These are phyloP conservation scores for Netelia melanura DNA, from an alignment of 2,888 invertebrate species.

Conservation along the genomic window DNA sequence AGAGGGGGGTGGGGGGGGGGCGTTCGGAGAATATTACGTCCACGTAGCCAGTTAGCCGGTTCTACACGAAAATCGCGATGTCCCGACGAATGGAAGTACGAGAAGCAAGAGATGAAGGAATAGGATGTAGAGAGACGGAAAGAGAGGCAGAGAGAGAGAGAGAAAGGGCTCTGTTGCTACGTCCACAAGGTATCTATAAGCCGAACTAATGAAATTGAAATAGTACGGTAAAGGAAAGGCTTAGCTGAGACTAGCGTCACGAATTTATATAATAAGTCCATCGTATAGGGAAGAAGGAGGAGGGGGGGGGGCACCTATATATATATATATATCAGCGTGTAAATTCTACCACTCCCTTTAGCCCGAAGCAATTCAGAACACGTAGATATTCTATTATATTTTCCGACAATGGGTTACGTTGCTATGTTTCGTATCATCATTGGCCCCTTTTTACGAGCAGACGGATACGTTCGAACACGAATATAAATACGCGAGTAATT, in stretches of 20 bases:
- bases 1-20: constrained; percentile 24
- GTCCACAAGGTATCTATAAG: constrained; percentile 69
- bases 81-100: constrained; percentile 37
- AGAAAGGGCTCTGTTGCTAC: constrained; percentile 16
- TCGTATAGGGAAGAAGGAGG: not conserved
- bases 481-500: too few relatives aligned
- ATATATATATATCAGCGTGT: not conserved
- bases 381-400: too few relatives aligned
- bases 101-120: constrained; percentile 19
- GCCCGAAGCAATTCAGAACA: not conserved
- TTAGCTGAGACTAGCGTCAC: constrained; percentile 70
- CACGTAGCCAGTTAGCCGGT: not conserved
- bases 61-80: constrained; percentile 12
- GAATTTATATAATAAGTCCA: constrained; percentile 2
- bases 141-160: constrained; percentile 23
- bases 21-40: constrained; percentile 59
- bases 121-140: constrained; percentile 14
- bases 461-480: too few relatives aligned
- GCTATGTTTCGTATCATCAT: too few relatives aligned
- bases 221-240: constrained; percentile 80
- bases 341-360: not conserved
- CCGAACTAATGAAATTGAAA: constrained; percentile 83
- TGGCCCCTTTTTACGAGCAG: too few relatives aligned
- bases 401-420: too few relatives aligned
- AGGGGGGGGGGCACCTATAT: not conserved